Percentiles rank a stretch among this genome's conserved stretches.
These are phyloP conservation scores for Drosophila varians DNA, from an alignment of 1,140 invertebrate genomes.

Conservation along the genomic window DNA sequence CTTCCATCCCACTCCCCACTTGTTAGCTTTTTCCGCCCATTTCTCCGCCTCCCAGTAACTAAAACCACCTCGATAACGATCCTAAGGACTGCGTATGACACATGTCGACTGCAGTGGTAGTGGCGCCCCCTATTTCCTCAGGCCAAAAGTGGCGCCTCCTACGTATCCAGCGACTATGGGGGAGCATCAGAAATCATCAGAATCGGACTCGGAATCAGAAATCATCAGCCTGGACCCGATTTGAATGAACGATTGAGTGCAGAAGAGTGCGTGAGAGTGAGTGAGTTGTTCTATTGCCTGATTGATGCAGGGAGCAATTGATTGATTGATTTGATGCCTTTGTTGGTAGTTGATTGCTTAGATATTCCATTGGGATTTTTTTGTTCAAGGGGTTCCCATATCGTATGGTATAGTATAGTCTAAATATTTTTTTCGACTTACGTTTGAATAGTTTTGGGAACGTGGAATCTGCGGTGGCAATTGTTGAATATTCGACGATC, in stretches of 20 bases:
- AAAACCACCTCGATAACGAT: constrained; percentile 2
- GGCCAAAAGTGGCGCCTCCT: constrained; percentile 25
- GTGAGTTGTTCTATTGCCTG: constrained; percentile 63
- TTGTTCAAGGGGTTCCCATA: no score
- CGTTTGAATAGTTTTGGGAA: constrained; percentile 65
- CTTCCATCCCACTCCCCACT: not conserved
- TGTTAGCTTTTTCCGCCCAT: constrained; percentile 4
- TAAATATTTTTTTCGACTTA: constrained; percentile 51
- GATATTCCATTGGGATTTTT: constrained; percentile 4
- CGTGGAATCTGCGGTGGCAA: constrained; percentile 62
- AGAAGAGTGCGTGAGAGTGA: constrained; percentile 20
- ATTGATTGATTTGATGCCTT: constrained; percentile 67
- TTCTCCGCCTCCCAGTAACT: constrained; percentile 6
- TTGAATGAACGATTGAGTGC: constrained; percentile 58
- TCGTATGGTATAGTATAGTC: no score
- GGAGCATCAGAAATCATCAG: constrained; percentile 40
- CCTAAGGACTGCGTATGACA: constrained; percentile 64
- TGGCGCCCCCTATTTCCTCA: constrained; percentile 49
- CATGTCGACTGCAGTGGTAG: constrained; percentile 62
- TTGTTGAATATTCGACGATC: constrained; percentile 53
- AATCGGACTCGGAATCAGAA: constrained; percentile 31
- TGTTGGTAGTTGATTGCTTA: constrained; percentile 48
- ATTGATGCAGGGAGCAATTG: constrained; percentile 52
- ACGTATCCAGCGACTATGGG: constrained; percentile 13
- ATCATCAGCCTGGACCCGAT: constrained; percentile 35